Base-by-base conservation (phyloP, 2,888 invertebrate genomes). In the Ctena decussata region DNA sequence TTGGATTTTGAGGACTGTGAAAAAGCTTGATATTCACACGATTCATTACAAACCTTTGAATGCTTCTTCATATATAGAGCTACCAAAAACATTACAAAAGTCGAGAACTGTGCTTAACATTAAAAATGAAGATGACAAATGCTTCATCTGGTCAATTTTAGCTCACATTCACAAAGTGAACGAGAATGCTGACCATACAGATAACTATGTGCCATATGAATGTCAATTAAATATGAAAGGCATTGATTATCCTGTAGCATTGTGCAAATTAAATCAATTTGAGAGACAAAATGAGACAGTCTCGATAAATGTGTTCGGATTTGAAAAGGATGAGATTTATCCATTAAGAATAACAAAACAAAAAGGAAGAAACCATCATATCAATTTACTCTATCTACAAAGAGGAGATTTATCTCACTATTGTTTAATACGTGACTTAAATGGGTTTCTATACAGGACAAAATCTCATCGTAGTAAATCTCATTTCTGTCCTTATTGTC, bases 241-340 rank as follows among this genome's bases (percentile, higher is more conserved):
- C 11, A 79, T 84, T 72, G 30, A 49, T 18, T 84, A 39, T 76
- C 83, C 83, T 3, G 79, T 84, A 18, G 27, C 30, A 21, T 18
- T 76, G 8, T 53, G 69, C 32, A 35, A 70, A n/a, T 69, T 87
- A 12, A 60, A 60, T 24, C 77, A 75, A 73, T 85, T 85, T 80
- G 87, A 82, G 74, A 77, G 27, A 24, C 6, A 6, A 11, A 35
- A 11, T 69, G 15, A 37, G 3, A 70, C 79, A 24, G 82, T 85
- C 44, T 87, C 85, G 6, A 57, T 86, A 0, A 87, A 89, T 32
- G 83, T 89, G 5, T 89, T 85, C 81, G 76, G 77, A n/a, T 80
- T 39, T 77, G 89, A 89, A 72, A 84, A 76, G 30, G 74, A 83
- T 24, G 75, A 82, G 18, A 86, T 86, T 0, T 65, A 77, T 32